Percentiles rank a stretch among this genome's conserved stretches.
phyloP scores from a whole-genome alignment of 2,113 vertebrate species.

The Sebastes fasciatus region DNA sequence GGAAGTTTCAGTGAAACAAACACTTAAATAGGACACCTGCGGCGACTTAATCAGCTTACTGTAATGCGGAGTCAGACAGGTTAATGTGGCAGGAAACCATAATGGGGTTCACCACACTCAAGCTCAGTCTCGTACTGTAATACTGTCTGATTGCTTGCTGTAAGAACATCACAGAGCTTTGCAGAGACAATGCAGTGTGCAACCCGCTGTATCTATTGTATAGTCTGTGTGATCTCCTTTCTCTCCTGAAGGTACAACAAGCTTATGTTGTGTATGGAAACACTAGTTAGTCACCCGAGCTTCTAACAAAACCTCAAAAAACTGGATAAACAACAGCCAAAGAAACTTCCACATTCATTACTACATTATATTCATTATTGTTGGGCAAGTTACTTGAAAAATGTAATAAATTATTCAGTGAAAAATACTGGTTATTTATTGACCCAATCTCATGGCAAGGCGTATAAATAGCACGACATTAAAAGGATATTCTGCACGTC shows the following conservation, averaged over 20 bases:
- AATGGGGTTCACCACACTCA: slow-evolving; percentile 35
- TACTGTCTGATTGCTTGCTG: slow-evolving; percentile 24
- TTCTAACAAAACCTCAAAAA: slow-evolving; percentile 1
- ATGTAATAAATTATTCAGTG: neutral
- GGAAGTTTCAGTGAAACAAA: slow-evolving; percentile 57
- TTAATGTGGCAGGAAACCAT: slow-evolving; percentile 68
- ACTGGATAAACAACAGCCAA: slow-evolving; percentile 6
- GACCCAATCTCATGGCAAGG: too few species aligned
- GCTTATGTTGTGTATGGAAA: slow-evolving; percentile 62
- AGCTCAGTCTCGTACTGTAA: slow-evolving; percentile 33
- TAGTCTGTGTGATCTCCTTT: slow-evolving; percentile 2
- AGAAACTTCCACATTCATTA: neutral
- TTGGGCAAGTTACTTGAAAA: neutral
- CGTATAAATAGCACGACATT: too few species aligned
- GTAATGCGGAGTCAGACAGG: slow-evolving; percentile 64
- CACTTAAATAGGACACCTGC: slow-evolving; percentile 63
- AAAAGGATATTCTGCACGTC: too few species aligned
- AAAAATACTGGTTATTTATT: slow-evolving; percentile 4
- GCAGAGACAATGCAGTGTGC: neutral
- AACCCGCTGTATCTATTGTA: neutral
- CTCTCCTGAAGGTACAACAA: slow-evolving; percentile 49
- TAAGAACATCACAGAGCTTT: slow-evolving; percentile 12
- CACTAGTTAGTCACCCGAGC: slow-evolving; percentile 23
- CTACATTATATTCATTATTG: neutral
- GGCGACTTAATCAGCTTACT: slow-evolving; percentile 69